Conservation (phyloP, 2,113 vertebrate species). For the Athene noctua region DNA sequence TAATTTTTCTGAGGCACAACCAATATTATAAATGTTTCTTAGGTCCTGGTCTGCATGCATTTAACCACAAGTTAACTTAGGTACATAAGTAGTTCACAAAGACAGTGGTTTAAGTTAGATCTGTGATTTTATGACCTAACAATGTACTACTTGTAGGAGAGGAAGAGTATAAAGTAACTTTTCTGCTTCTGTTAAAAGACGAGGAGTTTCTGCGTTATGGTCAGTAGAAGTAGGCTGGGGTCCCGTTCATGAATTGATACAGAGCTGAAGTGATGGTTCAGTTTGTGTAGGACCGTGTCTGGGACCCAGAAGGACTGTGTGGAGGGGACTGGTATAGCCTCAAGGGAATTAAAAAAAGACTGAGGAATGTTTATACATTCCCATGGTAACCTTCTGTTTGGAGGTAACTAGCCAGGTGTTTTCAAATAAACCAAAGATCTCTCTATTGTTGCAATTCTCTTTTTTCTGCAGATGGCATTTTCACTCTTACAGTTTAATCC, state of each 20-base stretch:
- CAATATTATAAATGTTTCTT: neutral
- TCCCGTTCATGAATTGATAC: accelerated
- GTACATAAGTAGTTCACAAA: neutral
- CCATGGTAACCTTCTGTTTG: neutral
- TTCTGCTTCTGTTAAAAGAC: neutral
- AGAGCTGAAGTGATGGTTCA: neutral
- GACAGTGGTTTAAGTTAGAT: neutral
- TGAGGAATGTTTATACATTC: neutral
- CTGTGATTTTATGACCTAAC: neutral
- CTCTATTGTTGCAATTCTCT: neutral
- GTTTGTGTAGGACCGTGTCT: neutral
- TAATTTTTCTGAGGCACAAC: neutral
- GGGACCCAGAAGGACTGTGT: neutral
- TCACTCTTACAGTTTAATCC: neutral
- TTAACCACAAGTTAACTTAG: neutral
- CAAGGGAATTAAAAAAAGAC: neutral
- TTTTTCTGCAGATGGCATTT: neutral
- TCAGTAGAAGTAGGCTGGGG: neutral
- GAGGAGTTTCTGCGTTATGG: neutral
- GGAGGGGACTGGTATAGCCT: neutral
- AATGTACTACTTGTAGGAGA: neutral
- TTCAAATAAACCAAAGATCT: neutral
- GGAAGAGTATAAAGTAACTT: neutral
- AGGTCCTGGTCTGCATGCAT: neutral
- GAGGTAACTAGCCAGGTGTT: neutral